Percentiles rank a stretch among this genome's conserved stretches.
These are phyloP conservation scores for Brotula barbata DNA, from an alignment of 2,797 vertebrate genomes.

Conservation along the genomic window DNA sequence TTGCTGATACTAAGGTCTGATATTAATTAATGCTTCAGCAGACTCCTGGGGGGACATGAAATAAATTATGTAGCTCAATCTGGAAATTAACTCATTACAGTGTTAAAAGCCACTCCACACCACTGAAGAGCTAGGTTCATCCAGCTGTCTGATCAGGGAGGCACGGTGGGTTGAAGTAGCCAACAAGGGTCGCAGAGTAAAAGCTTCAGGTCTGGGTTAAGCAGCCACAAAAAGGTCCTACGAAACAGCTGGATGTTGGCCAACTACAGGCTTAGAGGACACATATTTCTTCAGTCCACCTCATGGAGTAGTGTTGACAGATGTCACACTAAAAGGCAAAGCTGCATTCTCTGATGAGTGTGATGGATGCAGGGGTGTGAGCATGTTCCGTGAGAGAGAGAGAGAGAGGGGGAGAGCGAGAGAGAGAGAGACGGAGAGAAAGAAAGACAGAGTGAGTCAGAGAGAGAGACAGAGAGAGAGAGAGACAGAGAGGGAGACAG, in stretches of 20 bases:
- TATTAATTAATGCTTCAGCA: slow-evolving; percentile 79
- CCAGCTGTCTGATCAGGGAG: slow-evolving; percentile 62
- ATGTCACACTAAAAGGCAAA: slow-evolving; percentile 74
- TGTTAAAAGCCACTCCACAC: slow-evolving; percentile 66
- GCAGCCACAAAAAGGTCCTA: slow-evolving; percentile 50
- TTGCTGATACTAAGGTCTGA: slow-evolving; percentile 67
- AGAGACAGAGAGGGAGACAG: background rate
- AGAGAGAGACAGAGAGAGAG: background rate
- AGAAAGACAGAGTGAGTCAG: background rate
- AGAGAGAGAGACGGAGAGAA: background rate
- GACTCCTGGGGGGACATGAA: slow-evolving; percentile 68
- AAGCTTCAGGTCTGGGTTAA: slow-evolving; percentile 59
- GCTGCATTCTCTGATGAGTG: slow-evolving; percentile 68
- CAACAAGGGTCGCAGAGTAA: slow-evolving; percentile 55
- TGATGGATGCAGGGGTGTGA: slow-evolving; percentile 42
- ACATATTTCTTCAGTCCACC: slow-evolving; percentile 66
- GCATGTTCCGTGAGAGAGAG: too few species aligned
- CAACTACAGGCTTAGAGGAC: slow-evolving; percentile 61
- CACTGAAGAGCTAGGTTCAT: slow-evolving; percentile 61
- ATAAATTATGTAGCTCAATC: slow-evolving; percentile 78
- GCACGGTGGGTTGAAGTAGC: slow-evolving; percentile 60
- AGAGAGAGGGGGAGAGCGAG: slow-evolving; percentile 9
- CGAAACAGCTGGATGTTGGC: slow-evolving; percentile 68
- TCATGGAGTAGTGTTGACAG: slow-evolving; percentile 76
- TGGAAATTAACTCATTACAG: slow-evolving; percentile 77